Conservation (phyloP, 2,888 invertebrate species). For the Synanthedon formicaeformis region DNA sequence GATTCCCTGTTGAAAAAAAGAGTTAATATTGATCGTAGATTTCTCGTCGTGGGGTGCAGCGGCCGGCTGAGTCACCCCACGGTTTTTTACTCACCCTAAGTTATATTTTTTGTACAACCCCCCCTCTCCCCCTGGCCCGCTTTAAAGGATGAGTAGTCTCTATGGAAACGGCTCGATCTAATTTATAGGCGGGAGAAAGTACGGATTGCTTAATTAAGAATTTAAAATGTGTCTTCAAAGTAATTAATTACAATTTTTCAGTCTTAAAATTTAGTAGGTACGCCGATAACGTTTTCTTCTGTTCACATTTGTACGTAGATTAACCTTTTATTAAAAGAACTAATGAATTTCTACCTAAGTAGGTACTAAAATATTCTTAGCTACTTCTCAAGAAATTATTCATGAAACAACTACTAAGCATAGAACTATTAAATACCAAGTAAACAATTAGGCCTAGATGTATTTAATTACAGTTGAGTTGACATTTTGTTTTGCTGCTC, state of each 20-base stretch:
- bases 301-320: constrained; percentile 25
- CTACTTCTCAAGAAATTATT: neutral
- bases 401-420: neutral
- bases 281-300: constrained; percentile 20
- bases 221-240: constrained; percentile 65
- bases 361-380: neutral
- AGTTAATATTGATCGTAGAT: constrained; percentile 73
- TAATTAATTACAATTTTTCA: constrained; percentile 59
- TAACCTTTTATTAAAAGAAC: no score
- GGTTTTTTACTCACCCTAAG: constrained; percentile 72
- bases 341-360: neutral
- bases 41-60: constrained; percentile 70
- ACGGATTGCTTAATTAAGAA: constrained; percentile 71
- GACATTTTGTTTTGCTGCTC: no score
- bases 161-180: constrained; percentile 71
- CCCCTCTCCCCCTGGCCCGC: constrained; percentile 55
- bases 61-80: constrained; percentile 72
- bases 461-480: no score
- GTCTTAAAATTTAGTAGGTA: constrained; percentile 1
- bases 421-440: no score
- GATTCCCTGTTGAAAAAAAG: constrained; percentile 67
- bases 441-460: no score
- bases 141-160: constrained; percentile 72
- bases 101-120: constrained; percentile 70
- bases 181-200: constrained; percentile 70